These are phyloP conservation scores for Coracias cyanogaster DNA, from an alignment of 2,797 vertebrate genomes.

Conservation along the genomic window DNA sequence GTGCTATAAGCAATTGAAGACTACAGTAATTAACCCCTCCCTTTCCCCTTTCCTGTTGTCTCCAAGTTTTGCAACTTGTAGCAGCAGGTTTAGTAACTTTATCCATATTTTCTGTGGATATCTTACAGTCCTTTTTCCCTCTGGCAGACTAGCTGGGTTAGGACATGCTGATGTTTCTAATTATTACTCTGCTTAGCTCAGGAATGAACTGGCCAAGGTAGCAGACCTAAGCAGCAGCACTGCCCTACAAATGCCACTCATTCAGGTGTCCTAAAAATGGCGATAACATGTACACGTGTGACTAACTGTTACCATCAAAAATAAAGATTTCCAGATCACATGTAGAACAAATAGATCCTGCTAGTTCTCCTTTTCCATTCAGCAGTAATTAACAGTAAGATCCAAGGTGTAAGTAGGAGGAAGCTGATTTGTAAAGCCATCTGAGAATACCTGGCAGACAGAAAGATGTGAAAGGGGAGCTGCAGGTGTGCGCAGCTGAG, in stretches of 20 bases:
- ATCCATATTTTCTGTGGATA: not conserved
- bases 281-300: accelerated
- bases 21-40: not conserved
- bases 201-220: not conserved
- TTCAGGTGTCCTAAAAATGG: not conserved
- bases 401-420: not conserved
- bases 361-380: not conserved
- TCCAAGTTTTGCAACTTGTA: not conserved
- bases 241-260: not conserved
- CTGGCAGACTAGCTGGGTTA: not conserved
- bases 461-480: not conserved
- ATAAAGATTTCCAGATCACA: not conserved
- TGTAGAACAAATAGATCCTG: not conserved
- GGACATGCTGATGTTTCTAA: not conserved
- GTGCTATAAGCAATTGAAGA: not conserved
- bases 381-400: not conserved
- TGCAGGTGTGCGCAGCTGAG: not conserved
- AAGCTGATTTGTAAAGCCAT: not conserved
- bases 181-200: not conserved
- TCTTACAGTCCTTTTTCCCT: not conserved
- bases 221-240: not conserved
- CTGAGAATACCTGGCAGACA: not conserved
- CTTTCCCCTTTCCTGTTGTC: not conserved
- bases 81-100: not conserved
- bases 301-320: not conserved